Evolutionary conservation across 2,888 invertebrate genomes (phyloP).

Genomic region (Halocaridina rubra): DNA sequence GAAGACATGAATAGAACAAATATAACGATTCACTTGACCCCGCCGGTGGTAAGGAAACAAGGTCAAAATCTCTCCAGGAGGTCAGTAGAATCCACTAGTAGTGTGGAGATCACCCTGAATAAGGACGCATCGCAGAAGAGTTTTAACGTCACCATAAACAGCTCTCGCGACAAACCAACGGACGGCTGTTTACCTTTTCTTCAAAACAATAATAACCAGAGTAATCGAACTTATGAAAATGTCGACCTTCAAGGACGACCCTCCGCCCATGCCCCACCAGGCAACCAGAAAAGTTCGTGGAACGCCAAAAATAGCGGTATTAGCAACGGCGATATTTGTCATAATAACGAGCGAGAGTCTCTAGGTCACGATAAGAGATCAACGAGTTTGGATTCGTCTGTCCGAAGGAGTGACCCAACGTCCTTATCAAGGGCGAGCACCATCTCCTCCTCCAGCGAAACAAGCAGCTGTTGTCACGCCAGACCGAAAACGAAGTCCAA

Average conservation of each 20-base stretch:
- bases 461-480: slow-evolving; percentile 21
- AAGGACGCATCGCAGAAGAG: neutral
- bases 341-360: too few species aligned
- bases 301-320: neutral
- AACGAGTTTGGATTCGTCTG: slow-evolving; percentile 12
- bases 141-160: neutral
- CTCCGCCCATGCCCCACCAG: neutral
- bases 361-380: neutral
- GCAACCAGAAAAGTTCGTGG: neutral
- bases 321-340: neutral
- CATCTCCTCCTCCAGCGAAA: slow-evolving; percentile 32
- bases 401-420: neutral
- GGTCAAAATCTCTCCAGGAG: neutral
- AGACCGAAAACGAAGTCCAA: slow-evolving; percentile 4
- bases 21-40: slow-evolving; percentile 32
- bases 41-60: slow-evolving; percentile 10
- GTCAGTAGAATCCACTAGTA: neutral
- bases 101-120: neutral
- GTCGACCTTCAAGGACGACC: neutral
- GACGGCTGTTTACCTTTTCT: neutral
- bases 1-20: slow-evolving; percentile 41
- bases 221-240: neutral
- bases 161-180: neutral
- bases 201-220: neutral
- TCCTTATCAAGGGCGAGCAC: slow-evolving; percentile 22